Conservation (phyloP, 2,888 invertebrate genomes). For the Cantharis flavilabris region DNA sequence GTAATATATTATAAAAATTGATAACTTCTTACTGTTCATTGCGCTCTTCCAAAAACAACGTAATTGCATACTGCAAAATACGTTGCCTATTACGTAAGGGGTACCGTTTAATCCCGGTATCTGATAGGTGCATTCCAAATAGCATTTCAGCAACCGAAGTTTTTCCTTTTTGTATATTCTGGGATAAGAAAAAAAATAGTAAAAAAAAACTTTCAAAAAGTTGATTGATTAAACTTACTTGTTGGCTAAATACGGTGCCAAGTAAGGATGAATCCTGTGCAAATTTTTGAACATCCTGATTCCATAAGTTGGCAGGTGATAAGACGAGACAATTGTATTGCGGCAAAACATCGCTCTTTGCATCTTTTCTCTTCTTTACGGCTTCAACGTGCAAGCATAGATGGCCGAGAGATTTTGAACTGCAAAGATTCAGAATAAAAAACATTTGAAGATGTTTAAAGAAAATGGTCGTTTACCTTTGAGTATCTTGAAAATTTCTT, state of each 20-base stretch:
- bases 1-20: not conserved
- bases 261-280: conserved; percentile 79
- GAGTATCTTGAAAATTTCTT: conserved; percentile 77
- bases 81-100: conserved; percentile 83
- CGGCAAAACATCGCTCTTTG: conserved; percentile 67
- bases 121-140: conserved; percentile 89
- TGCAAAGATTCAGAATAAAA: conserved; percentile 50
- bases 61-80: conserved; percentile 87
- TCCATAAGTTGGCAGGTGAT: conserved; percentile 95
- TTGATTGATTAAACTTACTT: conserved; percentile 61
- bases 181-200: conserved; percentile 18
- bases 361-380: conserved; percentile 67
- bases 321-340: conserved; percentile 90
- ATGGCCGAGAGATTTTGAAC: conserved; percentile 75
- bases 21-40: conserved; percentile 69
- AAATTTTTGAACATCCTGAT: conserved; percentile 78
- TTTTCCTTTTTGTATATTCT: conserved; percentile 84
- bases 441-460: not conserved
- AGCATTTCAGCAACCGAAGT: conserved; percentile 86
- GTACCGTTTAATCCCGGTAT: conserved; percentile 88
- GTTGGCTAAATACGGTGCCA: conserved; percentile 80
- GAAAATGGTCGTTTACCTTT: conserved; percentile 55
- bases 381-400: conserved; percentile 86
- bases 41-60: conserved; percentile 80
- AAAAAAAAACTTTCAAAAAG: not conserved